Evolutionary conservation across 2,113 vertebrate species (phyloP), one percentile per base, ranked within the genome.

Genomic region (Misgurnus anguillicaudatus): DNA sequence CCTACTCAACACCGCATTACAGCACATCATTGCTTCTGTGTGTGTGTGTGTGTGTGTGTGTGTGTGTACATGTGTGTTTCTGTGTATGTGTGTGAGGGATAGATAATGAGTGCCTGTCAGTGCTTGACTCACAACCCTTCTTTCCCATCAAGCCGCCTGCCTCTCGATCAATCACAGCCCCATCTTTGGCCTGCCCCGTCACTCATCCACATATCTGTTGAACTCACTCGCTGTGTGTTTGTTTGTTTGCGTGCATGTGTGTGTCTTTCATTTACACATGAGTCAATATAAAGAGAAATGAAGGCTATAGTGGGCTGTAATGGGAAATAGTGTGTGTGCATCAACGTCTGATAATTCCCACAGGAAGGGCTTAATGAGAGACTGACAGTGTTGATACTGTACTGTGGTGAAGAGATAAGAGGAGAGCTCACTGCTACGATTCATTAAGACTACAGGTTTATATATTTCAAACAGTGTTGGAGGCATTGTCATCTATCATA

Each of bases 331-430:
- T 62, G 72, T 62, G 60, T 51, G n/a, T 21, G 16, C 60, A 11
- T 74, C 58, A 75, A 14, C 5, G 2, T 7, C 58, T 65, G 60
- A 64, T 76, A 64, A 76, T 64, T 64, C 74, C 74, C 45, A 8
- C 60, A 39, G 74, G 74, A 64, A 76, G 31, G n/a, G 74, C 61
- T 76, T 76, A 76, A 76, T 64, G 45, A 76, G 51, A 39, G 45
- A 64, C 74, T 53, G 74, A 76, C 74, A 64, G 45, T 6, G 5
- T 42, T 76, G 73, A 75, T 64, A 51, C 24, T n/a, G 16, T 76
- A 38, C 60, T 41, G 45, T 36, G 31, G 36, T 5, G 31, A 10
- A 53, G 74, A 38, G 74, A 76, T 64, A 76, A 61, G 60, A 75
- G 73, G 14, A 76, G 24, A 76, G 24, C 74, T 3, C 51, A 53